Base-by-base conservation (phyloP, 2,113 vertebrate species). In the Erythrocercus mccallii region DNA sequence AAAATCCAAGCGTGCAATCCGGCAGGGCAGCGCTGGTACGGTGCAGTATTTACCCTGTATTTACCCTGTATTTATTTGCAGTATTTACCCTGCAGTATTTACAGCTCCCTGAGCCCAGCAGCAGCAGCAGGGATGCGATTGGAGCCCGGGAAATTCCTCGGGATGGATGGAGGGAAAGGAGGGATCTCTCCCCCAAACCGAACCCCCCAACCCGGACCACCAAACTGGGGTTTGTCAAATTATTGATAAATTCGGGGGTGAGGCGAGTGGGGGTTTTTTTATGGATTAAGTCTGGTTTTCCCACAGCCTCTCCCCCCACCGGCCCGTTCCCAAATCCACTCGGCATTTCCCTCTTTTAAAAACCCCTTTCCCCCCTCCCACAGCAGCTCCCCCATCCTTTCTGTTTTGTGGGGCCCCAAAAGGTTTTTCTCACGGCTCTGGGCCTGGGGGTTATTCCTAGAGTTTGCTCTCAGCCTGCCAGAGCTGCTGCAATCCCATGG, bases 281-380 rank as follows among this genome's bases (percentile, higher is more conserved):
- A 0, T 0, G 14, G 33, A 21, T 31, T 18, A 10, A 40, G 4
- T 24, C 14, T n/a, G 45, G 33, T 17, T 82, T 74, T 60, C 22
- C 40, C 53, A 45, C 65, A 71, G 18, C 20, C 4, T 6, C 15
- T 12, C 12, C 35, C 10, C 35, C 6, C 30, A 21, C n/a, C 0
- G 0, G 15, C 8, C 24, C 31, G 2, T 38, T 23, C 33, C 25
- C 0, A 1, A 50, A 86, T 18, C 51, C 20, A 3, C 40, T 35
- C 5, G 0, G 54, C 40, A 27, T 56, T 50, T 38, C 56, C 20
- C 51, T 10, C 1, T 5, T 24, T 22, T 4, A 61, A 78, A 66
- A 53, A 1, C 30, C 20, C 1, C 0, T 5, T 40, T 24, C 2
- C 15, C 13, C 4, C 11, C 1, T 14, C 31, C 15, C 12, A 0